These are phyloP conservation scores for Sceloporus undulatus DNA, from an alignment of 2,113 vertebrate genomes.

Conservation along the genomic window DNA sequence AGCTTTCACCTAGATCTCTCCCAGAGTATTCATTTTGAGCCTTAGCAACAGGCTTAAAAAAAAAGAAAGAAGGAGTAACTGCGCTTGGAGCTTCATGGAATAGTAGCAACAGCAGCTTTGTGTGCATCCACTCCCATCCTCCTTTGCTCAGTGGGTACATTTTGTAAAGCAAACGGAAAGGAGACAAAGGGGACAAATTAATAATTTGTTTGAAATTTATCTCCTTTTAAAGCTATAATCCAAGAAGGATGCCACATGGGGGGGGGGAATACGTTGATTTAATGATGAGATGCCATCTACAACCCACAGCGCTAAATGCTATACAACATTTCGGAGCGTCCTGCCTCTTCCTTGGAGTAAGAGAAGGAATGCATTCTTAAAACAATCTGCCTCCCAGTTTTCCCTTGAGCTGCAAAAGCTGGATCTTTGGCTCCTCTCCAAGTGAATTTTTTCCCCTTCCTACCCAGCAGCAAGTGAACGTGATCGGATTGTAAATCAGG, in stretches of 20 bases:
- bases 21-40: slow-evolving; percentile 50
- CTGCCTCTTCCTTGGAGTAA: neutral
- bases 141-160: neutral
- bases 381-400: neutral
- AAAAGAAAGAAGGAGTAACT: slow-evolving; percentile 62
- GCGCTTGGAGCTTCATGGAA: slow-evolving; percentile 40
- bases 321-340: too few relatives aligned
- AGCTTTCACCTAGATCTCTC: slow-evolving; percentile 40
- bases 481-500: neutral
- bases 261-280: neutral
- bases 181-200: neutral
- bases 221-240: too few relatives aligned
- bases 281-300: neutral
- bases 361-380: neutral
- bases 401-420: neutral
- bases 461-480: neutral
- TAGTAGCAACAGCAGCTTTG: neutral
- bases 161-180: neutral
- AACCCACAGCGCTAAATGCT: neutral
- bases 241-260: too few relatives aligned
- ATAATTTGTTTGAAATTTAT: neutral
- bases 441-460: neutral
- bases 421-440: neutral
- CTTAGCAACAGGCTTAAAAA: slow-evolving; percentile 56
- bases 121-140: neutral